Evolutionary conservation across 2,113 vertebrate species (phyloP).

Genomic region (Psittacara wagleri): DNA sequence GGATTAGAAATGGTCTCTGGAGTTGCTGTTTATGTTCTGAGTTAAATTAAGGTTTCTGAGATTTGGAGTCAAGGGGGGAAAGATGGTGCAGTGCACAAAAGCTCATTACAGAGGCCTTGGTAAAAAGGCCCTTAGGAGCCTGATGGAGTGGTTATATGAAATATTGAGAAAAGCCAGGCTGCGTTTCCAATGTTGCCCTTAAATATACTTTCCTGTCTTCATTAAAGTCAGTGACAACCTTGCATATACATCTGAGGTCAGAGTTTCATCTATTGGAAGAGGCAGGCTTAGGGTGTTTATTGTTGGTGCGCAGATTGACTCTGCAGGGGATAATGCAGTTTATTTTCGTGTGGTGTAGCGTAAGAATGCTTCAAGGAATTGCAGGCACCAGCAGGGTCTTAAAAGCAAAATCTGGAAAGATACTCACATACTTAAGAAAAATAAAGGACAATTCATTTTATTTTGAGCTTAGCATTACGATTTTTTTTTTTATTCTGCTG

Average conservation of each 20-base stretch:
- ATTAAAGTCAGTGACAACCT: neutral
- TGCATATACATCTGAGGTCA: neutral
- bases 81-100: neutral
- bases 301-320: neutral
- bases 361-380: constrained; percentile 27
- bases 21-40: neutral
- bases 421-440: constrained; percentile 23
- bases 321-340: neutral
- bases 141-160: neutral
- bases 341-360: neutral
- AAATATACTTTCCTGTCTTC: neutral
- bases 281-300: constrained; percentile 1
- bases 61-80: neutral
- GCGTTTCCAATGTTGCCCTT: neutral
- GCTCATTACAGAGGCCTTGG: neutral
- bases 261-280: neutral
- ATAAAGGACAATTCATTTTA: constrained; percentile 23
- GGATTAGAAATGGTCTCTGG: constrained; percentile 21
- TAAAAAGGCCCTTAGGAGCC: constrained; percentile 20
- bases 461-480: constrained; percentile 2
- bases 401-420: constrained; percentile 24
- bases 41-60: constrained; percentile 40
- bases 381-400: neutral
- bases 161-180: neutral
- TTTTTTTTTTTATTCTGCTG: constrained; percentile 21